These are phyloP conservation scores for Isurus oxyrinchus DNA, from an alignment of 2,113 vertebrate genomes.

Conservation along the genomic window DNA sequence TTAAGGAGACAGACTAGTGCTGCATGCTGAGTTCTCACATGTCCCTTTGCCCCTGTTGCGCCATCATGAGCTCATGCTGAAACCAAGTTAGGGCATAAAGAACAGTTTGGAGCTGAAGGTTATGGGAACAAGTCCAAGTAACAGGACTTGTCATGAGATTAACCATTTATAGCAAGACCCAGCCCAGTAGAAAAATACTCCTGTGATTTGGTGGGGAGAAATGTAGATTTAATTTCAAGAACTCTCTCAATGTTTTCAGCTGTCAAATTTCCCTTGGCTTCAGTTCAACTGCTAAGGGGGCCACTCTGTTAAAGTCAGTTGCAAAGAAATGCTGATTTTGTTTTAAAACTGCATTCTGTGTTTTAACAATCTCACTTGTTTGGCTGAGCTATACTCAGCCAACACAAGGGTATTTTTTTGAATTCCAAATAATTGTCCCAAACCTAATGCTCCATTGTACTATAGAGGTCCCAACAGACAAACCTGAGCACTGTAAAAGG, in stretches of 20 bases:
- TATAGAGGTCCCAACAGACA: background rate
- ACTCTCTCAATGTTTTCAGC: background rate
- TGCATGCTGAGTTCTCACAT: background rate
- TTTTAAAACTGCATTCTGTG: background rate
- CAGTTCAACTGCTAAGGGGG: background rate
- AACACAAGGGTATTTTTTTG: background rate
- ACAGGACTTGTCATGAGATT: background rate
- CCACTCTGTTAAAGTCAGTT: background rate
- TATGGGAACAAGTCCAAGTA: background rate
- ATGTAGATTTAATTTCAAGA: background rate
- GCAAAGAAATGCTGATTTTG: background rate
- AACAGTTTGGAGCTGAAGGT: background rate
- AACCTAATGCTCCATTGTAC: background rate
- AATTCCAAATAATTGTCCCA: background rate
- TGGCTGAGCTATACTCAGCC: background rate
- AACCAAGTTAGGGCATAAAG: background rate
- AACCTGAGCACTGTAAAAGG: background rate
- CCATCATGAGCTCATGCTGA: background rate
- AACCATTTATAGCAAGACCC: background rate
- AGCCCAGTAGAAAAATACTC: background rate
- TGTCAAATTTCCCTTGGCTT: background rate
- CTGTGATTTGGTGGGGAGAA: background rate
- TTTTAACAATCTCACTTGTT: background rate
- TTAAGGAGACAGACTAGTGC: background rate
- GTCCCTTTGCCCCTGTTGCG: background rate